Conservation (phyloP, 1,140 invertebrate genomes). For the Eueides isabella region DNA sequence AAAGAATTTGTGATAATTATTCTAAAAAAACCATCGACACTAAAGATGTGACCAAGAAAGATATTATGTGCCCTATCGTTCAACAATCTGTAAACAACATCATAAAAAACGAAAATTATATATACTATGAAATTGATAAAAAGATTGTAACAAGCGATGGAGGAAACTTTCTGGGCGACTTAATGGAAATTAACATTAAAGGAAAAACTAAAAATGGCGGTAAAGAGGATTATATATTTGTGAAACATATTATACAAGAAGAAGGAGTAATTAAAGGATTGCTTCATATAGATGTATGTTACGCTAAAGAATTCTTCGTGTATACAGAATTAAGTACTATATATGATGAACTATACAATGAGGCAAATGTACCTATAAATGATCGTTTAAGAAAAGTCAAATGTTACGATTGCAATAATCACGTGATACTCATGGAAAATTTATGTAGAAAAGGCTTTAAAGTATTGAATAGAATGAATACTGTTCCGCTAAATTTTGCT, state of each 20-base stretch:
- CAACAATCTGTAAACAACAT: constrained; percentile 39
- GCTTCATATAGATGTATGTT: constrained; percentile 33
- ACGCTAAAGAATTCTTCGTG: constrained; percentile 39
- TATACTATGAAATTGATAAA: constrained; percentile 35
- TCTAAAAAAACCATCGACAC: background rate
- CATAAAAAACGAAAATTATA: constrained; percentile 46
- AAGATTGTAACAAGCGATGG: constrained; percentile 32
- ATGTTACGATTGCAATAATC: constrained; percentile 36
- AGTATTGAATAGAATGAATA: constrained; percentile 39
- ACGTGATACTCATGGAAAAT: constrained; percentile 49
- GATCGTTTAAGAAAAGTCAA: constrained; percentile 43
- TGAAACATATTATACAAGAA: constrained; percentile 32
- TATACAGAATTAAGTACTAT: constrained; percentile 38
- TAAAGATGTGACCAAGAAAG: background rate
- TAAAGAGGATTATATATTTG: constrained; percentile 35
- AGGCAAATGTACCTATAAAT: constrained; percentile 33
- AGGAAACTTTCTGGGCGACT: constrained; percentile 39
- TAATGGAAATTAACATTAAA: constrained; percentile 39
- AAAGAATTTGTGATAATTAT: background rate
- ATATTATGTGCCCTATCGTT: constrained; percentile 21
- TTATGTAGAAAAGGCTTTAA: constrained; percentile 40
- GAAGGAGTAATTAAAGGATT: constrained; percentile 18
- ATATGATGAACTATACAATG: constrained; percentile 42
- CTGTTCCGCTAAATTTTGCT: constrained; percentile 42
- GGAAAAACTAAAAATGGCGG: constrained; percentile 31